Base-by-base conservation (phyloP, 2,113 vertebrate genomes). In the Abramis brama region DNA sequence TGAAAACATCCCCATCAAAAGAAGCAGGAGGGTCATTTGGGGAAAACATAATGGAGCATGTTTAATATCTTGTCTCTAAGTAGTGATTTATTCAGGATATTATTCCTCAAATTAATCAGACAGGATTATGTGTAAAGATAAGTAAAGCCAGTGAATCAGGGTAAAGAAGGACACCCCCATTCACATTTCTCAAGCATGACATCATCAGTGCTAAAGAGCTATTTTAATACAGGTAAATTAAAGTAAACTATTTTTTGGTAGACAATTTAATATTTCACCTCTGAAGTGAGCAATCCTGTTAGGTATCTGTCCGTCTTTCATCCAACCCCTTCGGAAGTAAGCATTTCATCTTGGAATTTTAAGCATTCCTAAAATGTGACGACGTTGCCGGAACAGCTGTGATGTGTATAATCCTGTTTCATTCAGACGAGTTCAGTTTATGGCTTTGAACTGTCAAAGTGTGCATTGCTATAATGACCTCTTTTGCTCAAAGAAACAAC, bases 151-250 rank as follows among this genome's bases (percentile, higher is more conserved):
- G 50, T 50, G 45, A 79, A 36, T 27, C 19, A 50, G 39, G 8
- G 55, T 84, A 45, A 52, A 52, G 50, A 52, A 11, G 43, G 10
- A n/a, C 43, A 10, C 4, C 25, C 74, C 57, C 12, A 11, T 27
- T 66, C 45, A 82, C 27, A 86, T 86, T 30, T 66, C 33, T 82
- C 10, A 60, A 80, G 25, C 17, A 86, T 89, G 79, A 85, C 85
- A 70, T 89, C 85, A 90, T 86, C 36, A 23, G 60, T 73, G 45
- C 50, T 80, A 4, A 57, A 36, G 62, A 71, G 21, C 17, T 11
- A 8, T 21, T 64, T 81, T 66, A 33, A 1, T 59, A 21, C 25
- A 21, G 43, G 8, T 66, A 21, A 50, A 64, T 66, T 6, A 27
- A 45, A 50, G 8, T 7, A 8, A 55, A 55, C 17, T 2, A 1